Base-by-base conservation (phyloP, 2,888 invertebrate species). In the Portevinia maculata region DNA sequence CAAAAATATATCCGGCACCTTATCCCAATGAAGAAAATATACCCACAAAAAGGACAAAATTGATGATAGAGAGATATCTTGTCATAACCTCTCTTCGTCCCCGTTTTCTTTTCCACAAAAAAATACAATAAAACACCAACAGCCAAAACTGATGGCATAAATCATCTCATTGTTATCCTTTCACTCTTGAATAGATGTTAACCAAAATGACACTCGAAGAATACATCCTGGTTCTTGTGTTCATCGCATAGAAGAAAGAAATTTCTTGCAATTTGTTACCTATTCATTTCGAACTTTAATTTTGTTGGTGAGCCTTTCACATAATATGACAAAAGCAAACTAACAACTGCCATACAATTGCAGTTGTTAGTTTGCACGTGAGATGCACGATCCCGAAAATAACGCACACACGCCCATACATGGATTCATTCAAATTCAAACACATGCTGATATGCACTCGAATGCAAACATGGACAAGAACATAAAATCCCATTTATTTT, bases 401-500 rank as follows among this genome's bases (percentile, higher is more conserved):
- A 17, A 6, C 34, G 24, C 48, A 53, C 48, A 70, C 37, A 21
- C 46, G 32, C 24, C 11, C 17, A 24, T 6, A 13, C 46, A 44
- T 21, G 32, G 37, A 4, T 11, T 24, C 32, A 53, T 34, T 44
- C 32, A 24, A 28, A 46, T 28, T 48, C 50, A 64, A 64, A 75
- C 81, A 81, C 53, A 70, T 75, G 70, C 75, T 70, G 55, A 65
- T 75, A 75, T 75, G 75, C 75, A 71, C 65, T 65, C 75, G 65
- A 78, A 83, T 78, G 83, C 83, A 78, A 83, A 83, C 83, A 83
- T 64, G 83, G 44, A 83, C 83, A 83, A 76, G 79, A 39, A 84
- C 84, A 84, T 74, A 84, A 84, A 79, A 79, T 84, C 79, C 73
- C 84, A 84, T 84, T 84, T 84, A 84, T 78, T 84, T 84, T 84